Conservation (phyloP, 2,888 invertebrate genomes). For the Aspidapion aeneum region DNA sequence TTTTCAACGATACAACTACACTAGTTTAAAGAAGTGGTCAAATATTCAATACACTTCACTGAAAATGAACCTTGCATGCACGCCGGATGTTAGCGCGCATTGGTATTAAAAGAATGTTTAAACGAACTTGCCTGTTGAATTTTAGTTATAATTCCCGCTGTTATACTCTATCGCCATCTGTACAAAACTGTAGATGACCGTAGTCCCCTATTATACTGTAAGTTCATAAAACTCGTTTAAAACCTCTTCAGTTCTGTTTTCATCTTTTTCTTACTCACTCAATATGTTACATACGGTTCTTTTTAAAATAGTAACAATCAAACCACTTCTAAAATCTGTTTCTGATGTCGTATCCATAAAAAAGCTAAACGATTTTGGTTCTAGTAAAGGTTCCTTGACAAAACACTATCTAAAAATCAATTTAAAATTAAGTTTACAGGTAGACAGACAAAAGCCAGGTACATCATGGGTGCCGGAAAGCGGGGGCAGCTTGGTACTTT, state of each 20-base stretch:
- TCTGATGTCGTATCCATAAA: no score
- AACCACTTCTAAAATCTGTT: no score
- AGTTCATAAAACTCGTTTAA: neutral
- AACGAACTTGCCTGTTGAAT: neutral
- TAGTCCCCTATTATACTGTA: no score
- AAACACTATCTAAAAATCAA: no score
- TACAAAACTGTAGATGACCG: neutral
- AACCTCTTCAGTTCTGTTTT: neutral
- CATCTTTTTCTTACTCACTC: neutral
- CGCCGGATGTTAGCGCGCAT: slow-evolving; percentile 1
- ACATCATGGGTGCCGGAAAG: no score
- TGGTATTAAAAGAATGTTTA: neutral
- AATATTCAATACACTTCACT: slow-evolving; percentile 1
- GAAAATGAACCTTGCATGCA: slow-evolving; percentile 1
- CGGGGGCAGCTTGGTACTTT: no score
- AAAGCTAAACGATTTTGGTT: no score
- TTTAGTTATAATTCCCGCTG: neutral
- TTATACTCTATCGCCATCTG: neutral
- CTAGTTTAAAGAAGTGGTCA: neutral
- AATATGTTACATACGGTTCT: no score
- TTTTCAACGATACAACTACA: neutral
- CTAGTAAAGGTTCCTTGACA: no score
- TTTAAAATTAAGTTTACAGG: no score
- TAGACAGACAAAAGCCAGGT: no score
- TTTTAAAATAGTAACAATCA: no score